Percentiles rank a stretch among this genome's conserved stretches.
Evolutionary conservation across 2,113 vertebrate genomes (phyloP).

Genomic region (Microtus ochrogaster): DNA sequence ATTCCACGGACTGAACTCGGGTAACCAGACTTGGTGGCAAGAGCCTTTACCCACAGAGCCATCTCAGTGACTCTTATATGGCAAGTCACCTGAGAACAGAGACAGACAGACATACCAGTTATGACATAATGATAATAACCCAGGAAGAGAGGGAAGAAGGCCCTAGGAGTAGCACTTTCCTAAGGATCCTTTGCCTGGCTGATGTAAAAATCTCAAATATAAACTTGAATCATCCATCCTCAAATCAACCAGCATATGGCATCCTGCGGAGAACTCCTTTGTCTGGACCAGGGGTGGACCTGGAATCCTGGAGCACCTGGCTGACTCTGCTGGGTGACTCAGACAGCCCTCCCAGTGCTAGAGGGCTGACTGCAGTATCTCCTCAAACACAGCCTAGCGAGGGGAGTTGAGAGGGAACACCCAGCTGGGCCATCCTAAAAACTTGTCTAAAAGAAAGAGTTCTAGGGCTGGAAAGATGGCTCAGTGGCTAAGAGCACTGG

Average conservation of each 20-base stretch:
- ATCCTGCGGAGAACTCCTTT: neutral
- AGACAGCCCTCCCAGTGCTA: neutral
- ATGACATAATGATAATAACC: neutral
- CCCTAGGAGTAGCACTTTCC: slow-evolving; percentile 4
- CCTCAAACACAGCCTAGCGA: neutral
- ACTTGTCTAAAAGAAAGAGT: neutral
- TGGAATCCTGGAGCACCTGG: neutral
- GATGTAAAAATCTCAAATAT: neutral
- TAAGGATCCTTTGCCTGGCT: neutral
- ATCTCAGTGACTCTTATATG: too few relatives aligned
- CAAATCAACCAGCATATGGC: neutral
- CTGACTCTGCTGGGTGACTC: neutral
- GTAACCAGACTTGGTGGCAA: neutral
- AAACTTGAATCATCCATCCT: neutral
- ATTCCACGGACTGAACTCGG: neutral
- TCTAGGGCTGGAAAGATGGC: too few relatives aligned
- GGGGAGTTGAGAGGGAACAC: neutral
- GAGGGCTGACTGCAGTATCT: neutral
- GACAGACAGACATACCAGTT: neutral
- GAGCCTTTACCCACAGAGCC: neutral
- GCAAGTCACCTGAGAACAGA: slow-evolving; percentile 7
- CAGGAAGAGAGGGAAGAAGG: neutral
- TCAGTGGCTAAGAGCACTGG: too few relatives aligned
- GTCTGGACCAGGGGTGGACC: neutral
- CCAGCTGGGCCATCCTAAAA: neutral